Evolutionary conservation across 2,888 invertebrate species (phyloP), one percentile per base, ranked within the genome.

Genomic region (Trachelus iudaicus): DNA sequence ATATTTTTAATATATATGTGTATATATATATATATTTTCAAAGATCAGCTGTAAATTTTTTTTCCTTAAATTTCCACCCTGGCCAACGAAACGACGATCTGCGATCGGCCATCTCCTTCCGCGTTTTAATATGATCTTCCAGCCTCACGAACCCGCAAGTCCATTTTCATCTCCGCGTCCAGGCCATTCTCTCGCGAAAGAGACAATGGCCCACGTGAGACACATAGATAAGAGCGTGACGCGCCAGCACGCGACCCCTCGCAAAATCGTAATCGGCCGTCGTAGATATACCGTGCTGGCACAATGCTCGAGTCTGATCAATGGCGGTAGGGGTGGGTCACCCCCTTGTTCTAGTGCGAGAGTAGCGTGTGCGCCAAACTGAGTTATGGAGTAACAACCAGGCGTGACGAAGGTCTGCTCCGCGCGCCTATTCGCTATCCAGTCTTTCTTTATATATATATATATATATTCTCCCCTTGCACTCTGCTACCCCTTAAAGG

Each of bases 311-410:
- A 30, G 31, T 33, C 69, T 69, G 69, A 69, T 69, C 69, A 69
- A 69, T 69, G 69, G 69, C 30, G 69, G 4, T 30, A 11, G 37
- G 37, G 37, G 30, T 69, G 15, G 31, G 31, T 15, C 69, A 2
- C 3, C 33, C 69, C 6, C 69, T 69, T 33, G 69, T 69, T 33
- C 31, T 2, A 33, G 30, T 30, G 30, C 33, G 69, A 6, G 69
- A 69, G 69, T 69, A 33, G 40, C 76, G 75, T 73, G 69, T 73
- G 79, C 76, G 77, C 77, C 80, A 84, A 84, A 84, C 79, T 84
- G 84, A 84, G 84, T 84, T 84, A 84, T 82, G 79, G 82, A 82
- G 84, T 84, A 84, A 84, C 81, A 82, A 84, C 82, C 76, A 15
- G 75, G 74, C 76, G 79, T 83, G 84, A 81, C 81, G 84, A 84